Conservation (phyloP, 2,113 vertebrate genomes). For the Nycticorax nycticorax region DNA sequence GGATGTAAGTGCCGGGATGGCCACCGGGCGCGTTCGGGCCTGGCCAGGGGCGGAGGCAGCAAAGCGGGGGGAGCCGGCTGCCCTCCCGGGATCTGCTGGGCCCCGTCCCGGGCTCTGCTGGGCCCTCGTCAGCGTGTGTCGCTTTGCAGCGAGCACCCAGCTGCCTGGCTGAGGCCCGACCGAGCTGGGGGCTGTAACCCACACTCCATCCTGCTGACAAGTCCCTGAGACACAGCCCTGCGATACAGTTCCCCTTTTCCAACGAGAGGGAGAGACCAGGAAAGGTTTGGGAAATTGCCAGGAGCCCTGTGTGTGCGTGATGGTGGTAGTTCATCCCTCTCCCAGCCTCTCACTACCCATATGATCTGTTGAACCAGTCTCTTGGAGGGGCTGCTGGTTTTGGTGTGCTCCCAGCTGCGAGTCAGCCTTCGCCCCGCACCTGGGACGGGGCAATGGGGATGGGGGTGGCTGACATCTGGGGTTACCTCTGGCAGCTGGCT, state of each 20-base stretch:
- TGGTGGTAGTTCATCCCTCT: not conserved
- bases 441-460: rapidly evolving
- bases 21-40: not conserved
- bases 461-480: not conserved
- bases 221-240: not conserved
- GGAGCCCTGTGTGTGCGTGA: not conserved
- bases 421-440: not conserved
- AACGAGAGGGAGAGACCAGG: not conserved
- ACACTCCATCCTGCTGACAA: rapidly evolving
- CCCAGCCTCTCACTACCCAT: not conserved
- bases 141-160: not conserved
- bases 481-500: not conserved
- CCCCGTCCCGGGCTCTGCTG: not conserved
- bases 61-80: not conserved
- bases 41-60: not conserved
- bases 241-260: rapidly evolving
- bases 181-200: not conserved
- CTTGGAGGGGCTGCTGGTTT: not conserved
- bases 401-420: not conserved
- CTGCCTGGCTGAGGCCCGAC: not conserved
- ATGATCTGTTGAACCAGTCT: not conserved
- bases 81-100: too few relatives aligned
- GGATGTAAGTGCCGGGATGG: slow-evolving; percentile 72
- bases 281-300: not conserved
- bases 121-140: rapidly evolving